Evolutionary conservation across 1,140 invertebrate species (phyloP).

Genomic region (Ptiloglossa arizonensis): DNA sequence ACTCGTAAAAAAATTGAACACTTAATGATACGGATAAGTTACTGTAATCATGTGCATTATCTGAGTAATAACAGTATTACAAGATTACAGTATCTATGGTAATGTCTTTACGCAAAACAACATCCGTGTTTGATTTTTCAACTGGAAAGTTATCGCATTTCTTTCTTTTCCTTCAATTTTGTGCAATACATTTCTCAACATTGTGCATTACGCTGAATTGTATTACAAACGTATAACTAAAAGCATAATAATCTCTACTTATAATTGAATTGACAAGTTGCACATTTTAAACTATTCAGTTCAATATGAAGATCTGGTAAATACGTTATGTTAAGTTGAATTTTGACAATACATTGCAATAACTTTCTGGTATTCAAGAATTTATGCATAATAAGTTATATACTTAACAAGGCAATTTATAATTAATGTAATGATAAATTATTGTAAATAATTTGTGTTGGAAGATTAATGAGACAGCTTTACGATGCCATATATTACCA

Average conservation of each 20-base stretch:
- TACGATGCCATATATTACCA: slow-evolving; percentile 51
- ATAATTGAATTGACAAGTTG: slow-evolving; percentile 10
- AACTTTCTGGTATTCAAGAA: slow-evolving; percentile 52
- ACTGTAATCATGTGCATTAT: slow-evolving; percentile 27
- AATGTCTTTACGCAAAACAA: slow-evolving; percentile 18
- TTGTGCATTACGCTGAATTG: slow-evolving; percentile 10
- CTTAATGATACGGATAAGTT: slow-evolving; percentile 22
- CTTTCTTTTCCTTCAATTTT: slow-evolving; percentile 34
- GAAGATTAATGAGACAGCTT: slow-evolving; percentile 45
- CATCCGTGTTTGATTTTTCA: slow-evolving; percentile 44
- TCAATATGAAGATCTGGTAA: slow-evolving; percentile 1
- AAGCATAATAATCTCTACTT: slow-evolving; percentile 33
- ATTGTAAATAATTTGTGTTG: slow-evolving; percentile 70
- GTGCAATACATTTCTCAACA: slow-evolving; percentile 38
- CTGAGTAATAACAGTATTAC: slow-evolving; percentile 13
- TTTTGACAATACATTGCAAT: slow-evolving; percentile 33
- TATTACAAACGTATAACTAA: slow-evolving; percentile 26
- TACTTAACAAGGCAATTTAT: slow-evolving; percentile 48
- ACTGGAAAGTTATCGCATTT: slow-evolving; percentile 49
- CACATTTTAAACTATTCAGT: slow-evolving; percentile 18
- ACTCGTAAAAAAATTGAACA: slow-evolving; percentile 77
- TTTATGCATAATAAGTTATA: slow-evolving; percentile 61
- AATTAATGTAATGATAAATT: slow-evolving; percentile 59
- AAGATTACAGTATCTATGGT: slow-evolving; percentile 41
- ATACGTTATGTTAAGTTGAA: slow-evolving; percentile 7